Evolutionary conservation across 2,797 vertebrate genomes (phyloP).

Genomic region (Peromyscus aztecus): DNA sequence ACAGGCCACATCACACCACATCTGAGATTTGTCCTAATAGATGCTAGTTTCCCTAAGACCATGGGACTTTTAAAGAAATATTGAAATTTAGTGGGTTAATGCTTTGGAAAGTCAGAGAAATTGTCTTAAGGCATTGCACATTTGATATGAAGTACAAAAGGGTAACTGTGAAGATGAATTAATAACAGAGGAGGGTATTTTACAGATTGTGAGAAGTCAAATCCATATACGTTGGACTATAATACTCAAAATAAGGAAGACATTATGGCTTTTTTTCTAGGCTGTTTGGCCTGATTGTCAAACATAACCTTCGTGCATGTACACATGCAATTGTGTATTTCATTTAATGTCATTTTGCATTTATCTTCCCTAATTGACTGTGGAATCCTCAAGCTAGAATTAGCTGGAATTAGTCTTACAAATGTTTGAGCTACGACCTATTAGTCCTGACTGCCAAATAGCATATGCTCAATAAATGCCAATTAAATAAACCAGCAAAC

Average conservation of each 20-base stretch:
- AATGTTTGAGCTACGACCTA: slow-evolving; percentile 45
- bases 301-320: not conserved
- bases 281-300: slow-evolving; percentile 15
- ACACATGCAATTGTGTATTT: slow-evolving; percentile 36
- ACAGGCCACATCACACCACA: not conserved
- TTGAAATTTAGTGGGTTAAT: slow-evolving; percentile 25
- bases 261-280: slow-evolving; percentile 3
- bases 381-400: slow-evolving; percentile 47
- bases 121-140: not conserved
- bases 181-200: not conserved
- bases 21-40: slow-evolving; percentile 35
- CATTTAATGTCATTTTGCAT: slow-evolving; percentile 62
- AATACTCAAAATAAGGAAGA: not conserved
- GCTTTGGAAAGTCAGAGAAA: not conserved
- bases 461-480: slow-evolving; percentile 64
- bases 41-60: slow-evolving; percentile 25
- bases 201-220: not conserved
- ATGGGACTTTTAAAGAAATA: not conserved
- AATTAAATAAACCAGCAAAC: slow-evolving; percentile 61
- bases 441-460: slow-evolving; percentile 54
- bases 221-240: not conserved
- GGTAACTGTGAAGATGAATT: not conserved
- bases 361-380: slow-evolving; percentile 62
- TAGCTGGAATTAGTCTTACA: slow-evolving; percentile 61
- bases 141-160: not conserved